Evolutionary conservation across 1,140 invertebrate species (phyloP).

Genomic region (Macrosteles quadrilineatus): DNA sequence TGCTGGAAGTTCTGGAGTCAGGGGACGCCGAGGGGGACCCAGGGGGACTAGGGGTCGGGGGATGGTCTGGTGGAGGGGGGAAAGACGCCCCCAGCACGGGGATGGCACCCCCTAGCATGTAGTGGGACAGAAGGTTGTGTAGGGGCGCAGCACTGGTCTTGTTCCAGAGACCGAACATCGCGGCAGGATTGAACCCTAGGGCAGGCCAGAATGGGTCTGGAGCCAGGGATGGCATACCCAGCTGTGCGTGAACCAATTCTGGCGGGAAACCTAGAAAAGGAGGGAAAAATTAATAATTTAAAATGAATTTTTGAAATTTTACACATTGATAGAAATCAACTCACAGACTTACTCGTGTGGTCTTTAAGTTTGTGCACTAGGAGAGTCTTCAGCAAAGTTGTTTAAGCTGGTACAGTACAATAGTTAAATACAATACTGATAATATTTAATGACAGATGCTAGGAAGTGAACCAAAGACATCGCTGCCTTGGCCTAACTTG

Average conservation of each 20-base stretch:
- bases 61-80: constrained; percentile 46
- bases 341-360: too few species aligned
- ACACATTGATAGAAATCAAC: too few species aligned
- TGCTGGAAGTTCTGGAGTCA: constrained; percentile 71
- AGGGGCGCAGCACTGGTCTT: constrained; percentile 57
- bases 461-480: too few species aligned
- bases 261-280: constrained; percentile 56
- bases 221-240: constrained; percentile 56
- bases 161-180: constrained; percentile 52
- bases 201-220: constrained; percentile 58
- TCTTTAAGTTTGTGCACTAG: too few species aligned
- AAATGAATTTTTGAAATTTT: too few species aligned
- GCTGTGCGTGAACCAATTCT: constrained; percentile 61
- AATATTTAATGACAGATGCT: too few species aligned
- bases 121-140: constrained; percentile 67
- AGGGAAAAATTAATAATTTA: too few species aligned
- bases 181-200: constrained; percentile 58
- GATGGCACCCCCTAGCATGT: constrained; percentile 54
- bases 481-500: too few species aligned
- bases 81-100: constrained; percentile 52
- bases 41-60: constrained; percentile 36
- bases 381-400: too few species aligned
- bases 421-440: too few species aligned
- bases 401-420: too few species aligned
- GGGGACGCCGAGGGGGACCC: constrained; percentile 39